These are phyloP conservation scores for Anoura caudifer DNA, from an alignment of 2,113 vertebrate species.

Conservation along the genomic window DNA sequence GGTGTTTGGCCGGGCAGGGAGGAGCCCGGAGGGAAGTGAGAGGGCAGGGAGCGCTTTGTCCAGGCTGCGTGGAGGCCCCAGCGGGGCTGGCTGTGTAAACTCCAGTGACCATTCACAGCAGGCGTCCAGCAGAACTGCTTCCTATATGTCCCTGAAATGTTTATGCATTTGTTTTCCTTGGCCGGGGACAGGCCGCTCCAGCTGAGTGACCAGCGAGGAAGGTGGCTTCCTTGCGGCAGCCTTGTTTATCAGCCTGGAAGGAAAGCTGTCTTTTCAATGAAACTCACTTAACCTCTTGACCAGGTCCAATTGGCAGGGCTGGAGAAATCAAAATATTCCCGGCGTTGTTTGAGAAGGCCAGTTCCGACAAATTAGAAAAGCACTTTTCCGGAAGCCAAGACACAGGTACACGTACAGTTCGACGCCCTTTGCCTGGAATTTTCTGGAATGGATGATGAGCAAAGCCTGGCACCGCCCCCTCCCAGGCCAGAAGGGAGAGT, in stretches of 20 bases:
- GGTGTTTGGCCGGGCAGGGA: not conserved
- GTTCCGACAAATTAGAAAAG: conserved; percentile 11
- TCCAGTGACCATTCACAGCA: conserved; percentile 66
- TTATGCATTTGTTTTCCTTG: conserved; percentile 77
- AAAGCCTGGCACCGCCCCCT: not conserved
- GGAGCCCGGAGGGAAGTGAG: conserved; percentile 9
- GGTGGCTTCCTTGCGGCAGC: conserved; percentile 55
- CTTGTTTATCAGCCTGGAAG: conserved; percentile 71
- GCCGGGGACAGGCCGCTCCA: conserved; percentile 39
- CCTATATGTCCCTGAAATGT: conserved; percentile 60
- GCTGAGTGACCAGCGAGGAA: conserved; percentile 67
- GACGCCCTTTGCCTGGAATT: not conserved
- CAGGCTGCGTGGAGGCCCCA: not conserved
- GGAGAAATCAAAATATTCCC: conserved; percentile 49
- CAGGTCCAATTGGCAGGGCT: not conserved
- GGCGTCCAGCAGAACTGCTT: conserved; percentile 66
- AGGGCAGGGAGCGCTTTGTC: not conserved
- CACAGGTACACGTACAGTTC: not conserved
- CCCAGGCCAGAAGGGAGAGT: not conserved
- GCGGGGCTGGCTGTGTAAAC: conserved; percentile 52
- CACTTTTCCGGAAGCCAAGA: not conserved
- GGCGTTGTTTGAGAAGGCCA: not conserved
- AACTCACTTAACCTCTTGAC: conserved; percentile 68
- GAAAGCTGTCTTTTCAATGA: conserved; percentile 63
- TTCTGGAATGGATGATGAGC: not conserved